A percentile compares a stretch with the other conserved stretches of the same genome.
Evolutionary conservation across 2,113 vertebrate genomes (phyloP).

Genomic region (Tragelaphus buxtoni): DNA sequence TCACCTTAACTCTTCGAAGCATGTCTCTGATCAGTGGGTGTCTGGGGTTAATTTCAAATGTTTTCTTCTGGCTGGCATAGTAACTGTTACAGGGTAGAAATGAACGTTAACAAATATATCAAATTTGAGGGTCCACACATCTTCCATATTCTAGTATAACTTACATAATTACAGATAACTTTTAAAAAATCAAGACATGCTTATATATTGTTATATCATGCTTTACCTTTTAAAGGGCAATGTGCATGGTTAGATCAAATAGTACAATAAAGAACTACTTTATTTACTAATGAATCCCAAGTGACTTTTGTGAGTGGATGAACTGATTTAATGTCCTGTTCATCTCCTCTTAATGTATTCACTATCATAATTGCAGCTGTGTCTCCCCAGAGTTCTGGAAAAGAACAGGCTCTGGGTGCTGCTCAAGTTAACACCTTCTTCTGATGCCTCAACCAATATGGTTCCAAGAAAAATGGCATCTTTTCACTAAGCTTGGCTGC

Average conservation of each 20-base stretch:
- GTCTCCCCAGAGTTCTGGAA: neutral
- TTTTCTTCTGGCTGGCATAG: conserved; percentile 98
- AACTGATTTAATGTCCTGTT: neutral
- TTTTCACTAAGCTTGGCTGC: neutral
- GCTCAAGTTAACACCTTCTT: neutral
- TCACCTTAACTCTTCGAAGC: conserved; percentile 91
- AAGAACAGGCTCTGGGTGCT: neutral
- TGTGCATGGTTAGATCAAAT: neutral
- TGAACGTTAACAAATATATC: neutral
- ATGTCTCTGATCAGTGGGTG: conserved; percentile 97
- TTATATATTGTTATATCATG: neutral
- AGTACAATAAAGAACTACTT: neutral
- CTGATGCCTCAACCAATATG: neutral
- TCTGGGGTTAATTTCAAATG: conserved; percentile 96
- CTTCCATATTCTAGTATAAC: neutral
- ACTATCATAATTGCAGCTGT: neutral
- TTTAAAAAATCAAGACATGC: neutral
- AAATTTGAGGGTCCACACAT: neutral
- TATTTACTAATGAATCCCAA: neutral
- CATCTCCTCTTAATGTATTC: neutral
- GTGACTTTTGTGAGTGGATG: neutral
- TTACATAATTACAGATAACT: neutral
- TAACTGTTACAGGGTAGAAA: conserved; percentile 82
- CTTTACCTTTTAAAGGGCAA: neutral
- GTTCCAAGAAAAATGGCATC: neutral